Evolutionary conservation across 2,888 invertebrate species (phyloP).

Genomic region (Julus scanicus): DNA sequence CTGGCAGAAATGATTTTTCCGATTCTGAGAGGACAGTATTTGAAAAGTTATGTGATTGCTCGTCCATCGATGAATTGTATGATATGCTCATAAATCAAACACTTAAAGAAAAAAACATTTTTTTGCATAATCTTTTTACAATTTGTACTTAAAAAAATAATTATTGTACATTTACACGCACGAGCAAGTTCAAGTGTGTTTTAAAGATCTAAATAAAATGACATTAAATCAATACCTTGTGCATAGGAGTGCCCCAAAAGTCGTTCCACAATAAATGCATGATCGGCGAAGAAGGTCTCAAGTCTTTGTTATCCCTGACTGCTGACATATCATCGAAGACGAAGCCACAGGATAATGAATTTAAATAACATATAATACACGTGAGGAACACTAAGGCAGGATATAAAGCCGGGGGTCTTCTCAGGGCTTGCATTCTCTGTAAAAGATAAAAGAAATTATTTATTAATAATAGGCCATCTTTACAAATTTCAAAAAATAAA

Average conservation of each 20-base stretch:
- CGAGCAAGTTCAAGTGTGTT: no score
- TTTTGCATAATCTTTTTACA: not conserved
- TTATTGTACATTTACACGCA: no score
- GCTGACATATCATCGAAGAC: slow-evolving; percentile 98
- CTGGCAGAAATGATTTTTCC: not conserved
- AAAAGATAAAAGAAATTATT: not conserved
- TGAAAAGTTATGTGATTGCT: not conserved
- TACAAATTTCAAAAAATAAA: no score
- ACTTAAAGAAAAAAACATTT: not conserved
- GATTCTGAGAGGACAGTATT: not conserved
- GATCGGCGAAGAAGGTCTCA: slow-evolving; percentile 89
- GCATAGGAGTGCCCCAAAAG: slow-evolving; percentile 99
- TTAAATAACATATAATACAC: slow-evolving; percentile 74
- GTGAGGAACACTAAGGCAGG: slow-evolving; percentile 57
- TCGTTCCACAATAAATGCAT: slow-evolving; percentile 94
- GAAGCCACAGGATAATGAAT: slow-evolving; percentile 92
- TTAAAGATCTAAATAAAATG: not conserved
- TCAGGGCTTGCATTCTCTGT: slow-evolving; percentile 50
- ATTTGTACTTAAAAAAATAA: no score
- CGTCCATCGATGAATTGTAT: not conserved
- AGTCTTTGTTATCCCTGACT: slow-evolving; percentile 94
- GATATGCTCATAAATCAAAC: not conserved
- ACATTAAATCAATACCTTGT: slow-evolving; percentile 75
- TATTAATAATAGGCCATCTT: no score
- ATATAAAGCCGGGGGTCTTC: not conserved